Conservation (phyloP, 2,888 invertebrate genomes). For the Melanotus villosus region DNA sequence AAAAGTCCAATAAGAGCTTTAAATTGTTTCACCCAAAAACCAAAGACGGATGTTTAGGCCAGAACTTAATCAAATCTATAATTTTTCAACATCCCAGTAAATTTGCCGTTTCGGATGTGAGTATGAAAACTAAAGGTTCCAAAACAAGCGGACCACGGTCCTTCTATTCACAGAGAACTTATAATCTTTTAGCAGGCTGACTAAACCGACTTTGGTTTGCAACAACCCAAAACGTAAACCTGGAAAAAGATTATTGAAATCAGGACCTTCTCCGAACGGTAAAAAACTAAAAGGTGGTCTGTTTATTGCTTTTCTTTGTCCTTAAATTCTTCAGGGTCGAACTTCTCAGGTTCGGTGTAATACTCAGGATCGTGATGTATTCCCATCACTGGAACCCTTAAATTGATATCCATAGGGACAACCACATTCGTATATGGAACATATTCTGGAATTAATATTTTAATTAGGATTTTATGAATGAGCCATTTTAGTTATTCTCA, state of each 20-base stretch:
- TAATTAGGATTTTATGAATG: conserved; percentile 62
- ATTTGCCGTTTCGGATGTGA: not conserved
- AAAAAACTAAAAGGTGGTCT: conserved; percentile 71
- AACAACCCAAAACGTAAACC: not conserved
- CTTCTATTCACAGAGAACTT: conserved; percentile 35
- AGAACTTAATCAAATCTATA: no score
- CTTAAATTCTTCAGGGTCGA: conserved; percentile 75
- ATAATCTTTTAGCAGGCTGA: conserved; percentile 41
- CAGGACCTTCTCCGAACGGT: conserved; percentile 73
- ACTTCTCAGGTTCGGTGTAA: conserved; percentile 73
- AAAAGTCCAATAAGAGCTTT: no score
- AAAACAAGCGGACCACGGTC: conserved; percentile 12
- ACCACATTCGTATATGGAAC: conserved; percentile 58
- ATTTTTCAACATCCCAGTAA: not conserved
- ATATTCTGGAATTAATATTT: conserved; percentile 60
- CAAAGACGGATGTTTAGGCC: no score
- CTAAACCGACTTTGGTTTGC: conserved; percentile 34
- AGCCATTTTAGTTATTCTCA: conserved; percentile 34
- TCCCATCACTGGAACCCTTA: conserved; percentile 54
- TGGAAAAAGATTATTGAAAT: not conserved
- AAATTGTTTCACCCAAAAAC: no score
- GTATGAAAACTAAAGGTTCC: not conserved
- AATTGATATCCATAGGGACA: conserved; percentile 58
- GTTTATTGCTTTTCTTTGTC: conserved; percentile 70
- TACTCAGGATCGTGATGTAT: conserved; percentile 57